Evolutionary conservation across 2,888 invertebrate genomes (phyloP).

Genomic region (Ditula angustiorana): DNA sequence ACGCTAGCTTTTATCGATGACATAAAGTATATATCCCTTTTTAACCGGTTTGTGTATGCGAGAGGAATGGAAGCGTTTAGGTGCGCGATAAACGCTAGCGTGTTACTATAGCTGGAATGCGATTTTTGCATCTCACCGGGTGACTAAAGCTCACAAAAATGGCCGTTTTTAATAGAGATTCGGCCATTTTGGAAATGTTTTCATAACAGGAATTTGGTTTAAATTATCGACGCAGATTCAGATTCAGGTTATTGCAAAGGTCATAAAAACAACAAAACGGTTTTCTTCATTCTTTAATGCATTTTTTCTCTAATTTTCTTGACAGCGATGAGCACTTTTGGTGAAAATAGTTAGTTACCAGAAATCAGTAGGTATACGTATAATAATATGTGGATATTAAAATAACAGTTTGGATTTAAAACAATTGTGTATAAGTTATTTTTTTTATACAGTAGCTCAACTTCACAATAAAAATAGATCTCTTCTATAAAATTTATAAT

Average conservation of each 20-base stretch:
- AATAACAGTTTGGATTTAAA: slow-evolving; percentile 78
- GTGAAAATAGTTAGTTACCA: slow-evolving; percentile 86
- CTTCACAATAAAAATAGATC: slow-evolving; percentile 85
- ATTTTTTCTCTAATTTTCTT: slow-evolving; percentile 86
- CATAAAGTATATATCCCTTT: too few relatives aligned
- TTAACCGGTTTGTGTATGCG: too few relatives aligned
- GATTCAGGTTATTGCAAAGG: slow-evolving; percentile 5
- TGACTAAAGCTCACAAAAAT: neutral
- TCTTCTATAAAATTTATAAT: slow-evolving; percentile 85
- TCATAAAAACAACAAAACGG: slow-evolving; percentile 61
- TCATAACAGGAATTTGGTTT: neutral
- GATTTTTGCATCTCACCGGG: too few relatives aligned
- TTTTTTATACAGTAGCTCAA: slow-evolving; percentile 77
- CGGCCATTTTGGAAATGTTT: too few relatives aligned
- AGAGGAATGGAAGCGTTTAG: too few relatives aligned
- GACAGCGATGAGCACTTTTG: slow-evolving; percentile 90
- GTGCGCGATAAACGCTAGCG: too few relatives aligned
- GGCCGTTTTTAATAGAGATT: too few relatives aligned
- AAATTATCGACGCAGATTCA: neutral
- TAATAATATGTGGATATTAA: slow-evolving; percentile 45
- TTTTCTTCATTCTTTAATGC: slow-evolving; percentile 86
- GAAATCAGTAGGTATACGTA: slow-evolving; percentile 71
- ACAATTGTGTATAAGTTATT: slow-evolving; percentile 71
- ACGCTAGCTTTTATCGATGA: too few relatives aligned
- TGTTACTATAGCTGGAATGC: too few relatives aligned